phyloP scores from a whole-genome alignment of 2,888 invertebrate species.

The Myathropa florea region DNA sequence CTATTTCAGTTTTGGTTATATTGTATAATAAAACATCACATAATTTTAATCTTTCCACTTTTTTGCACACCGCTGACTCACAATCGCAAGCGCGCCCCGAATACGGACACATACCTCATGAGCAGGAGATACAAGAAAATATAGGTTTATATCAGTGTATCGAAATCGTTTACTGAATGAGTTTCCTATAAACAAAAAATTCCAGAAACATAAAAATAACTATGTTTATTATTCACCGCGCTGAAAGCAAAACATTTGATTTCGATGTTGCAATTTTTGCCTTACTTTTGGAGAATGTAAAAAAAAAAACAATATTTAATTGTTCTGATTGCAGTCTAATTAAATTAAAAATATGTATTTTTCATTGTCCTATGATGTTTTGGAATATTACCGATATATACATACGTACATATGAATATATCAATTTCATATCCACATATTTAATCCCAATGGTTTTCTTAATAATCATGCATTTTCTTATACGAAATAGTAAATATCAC shows the following conservation, averaged over 20 bases:
- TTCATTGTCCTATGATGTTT: too few relatives aligned
- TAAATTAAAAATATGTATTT: background rate
- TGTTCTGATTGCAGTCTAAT: slow-evolving; percentile 12
- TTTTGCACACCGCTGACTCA: slow-evolving; percentile 64
- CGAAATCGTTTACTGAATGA: slow-evolving; percentile 50
- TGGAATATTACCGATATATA: too few relatives aligned
- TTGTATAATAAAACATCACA: slow-evolving; percentile 41
- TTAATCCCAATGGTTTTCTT: too few relatives aligned
- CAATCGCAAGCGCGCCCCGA: slow-evolving; percentile 46
- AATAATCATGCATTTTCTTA: background rate
- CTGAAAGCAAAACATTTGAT: slow-evolving; percentile 51
- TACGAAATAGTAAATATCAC: background rate
- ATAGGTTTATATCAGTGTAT: slow-evolving; percentile 55
- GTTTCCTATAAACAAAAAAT: slow-evolving; percentile 62
- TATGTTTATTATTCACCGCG: slow-evolving; percentile 62
- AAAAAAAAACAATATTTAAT: slow-evolving; percentile 15
- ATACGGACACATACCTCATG: slow-evolving; percentile 39
- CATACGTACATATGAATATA: too few relatives aligned
- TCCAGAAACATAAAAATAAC: slow-evolving; percentile 58
- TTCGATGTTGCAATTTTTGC: slow-evolving; percentile 44
- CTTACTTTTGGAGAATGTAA: slow-evolving; percentile 8
- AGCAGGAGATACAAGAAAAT: slow-evolving; percentile 41
- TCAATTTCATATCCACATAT: too few relatives aligned
- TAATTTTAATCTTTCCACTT: slow-evolving; percentile 56
- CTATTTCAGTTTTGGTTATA: slow-evolving; percentile 55